Evolutionary conservation across 2,888 invertebrate genomes (phyloP).

Genomic region (Caenorhabditis sulstoni): DNA sequence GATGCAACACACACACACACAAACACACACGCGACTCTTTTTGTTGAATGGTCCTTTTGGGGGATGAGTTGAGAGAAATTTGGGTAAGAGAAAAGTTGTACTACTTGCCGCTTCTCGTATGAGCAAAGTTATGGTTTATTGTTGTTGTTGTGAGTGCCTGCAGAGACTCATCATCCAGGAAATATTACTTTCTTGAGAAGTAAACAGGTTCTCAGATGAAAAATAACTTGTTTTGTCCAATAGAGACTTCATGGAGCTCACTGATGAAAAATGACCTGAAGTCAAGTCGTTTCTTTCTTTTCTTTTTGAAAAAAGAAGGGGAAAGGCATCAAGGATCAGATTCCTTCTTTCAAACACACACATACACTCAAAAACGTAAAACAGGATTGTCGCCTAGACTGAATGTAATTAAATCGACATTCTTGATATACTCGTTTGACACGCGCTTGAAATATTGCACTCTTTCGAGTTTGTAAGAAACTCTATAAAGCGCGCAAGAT

Average conservation of each 20-base stretch:
- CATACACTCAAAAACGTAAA: conserved; percentile 16
- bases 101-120: not conserved
- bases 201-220: conserved; percentile 41
- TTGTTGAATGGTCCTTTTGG: conserved; percentile 35
- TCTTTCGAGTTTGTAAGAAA: not conserved
- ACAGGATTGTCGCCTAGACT: conserved; percentile 36
- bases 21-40: conserved; percentile 36
- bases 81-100: conserved; percentile 24
- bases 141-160: conserved; percentile 4
- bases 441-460: conserved; percentile 47
- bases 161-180: conserved; percentile 3
- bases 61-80: conserved; percentile 22
- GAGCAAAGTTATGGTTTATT: conserved; percentile 1
- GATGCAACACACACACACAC: conserved; percentile 27
- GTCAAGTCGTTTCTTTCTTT: conserved; percentile 12
- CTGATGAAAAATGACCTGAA: conserved; percentile 55
- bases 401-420: conserved; percentile 45
- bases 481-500: not conserved
- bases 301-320: no score
- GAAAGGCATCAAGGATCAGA: not conserved
- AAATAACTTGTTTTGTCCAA: conserved; percentile 55
- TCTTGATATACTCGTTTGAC: conserved; percentile 46
- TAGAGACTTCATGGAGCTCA: conserved; percentile 34
- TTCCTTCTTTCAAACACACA: conserved; percentile 9
- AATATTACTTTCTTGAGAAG: not conserved